Base-by-base conservation (phyloP, 1,140 invertebrate genomes). In the Hypsibius dujardini region DNA sequence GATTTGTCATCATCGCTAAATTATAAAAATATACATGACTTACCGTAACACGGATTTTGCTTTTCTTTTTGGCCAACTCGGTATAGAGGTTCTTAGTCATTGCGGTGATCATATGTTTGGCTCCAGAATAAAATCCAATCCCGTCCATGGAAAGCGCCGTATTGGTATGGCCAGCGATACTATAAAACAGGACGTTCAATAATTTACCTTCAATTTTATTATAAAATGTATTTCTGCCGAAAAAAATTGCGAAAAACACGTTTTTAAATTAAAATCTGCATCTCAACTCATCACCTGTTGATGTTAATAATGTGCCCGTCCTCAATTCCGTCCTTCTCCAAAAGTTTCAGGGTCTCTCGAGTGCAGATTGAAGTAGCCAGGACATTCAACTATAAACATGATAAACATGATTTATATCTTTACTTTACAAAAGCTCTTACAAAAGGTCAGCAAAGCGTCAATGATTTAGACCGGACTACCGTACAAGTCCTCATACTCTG, bases 291-390 rank as follows among this genome's bases (percentile, higher is more conserved):
- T 28, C 28, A 84, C 84, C 84, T 88, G 77, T 86, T 87, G 1
- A 90, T 82, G 69, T 87, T 84, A 47, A 90, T 80, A 46, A 90
- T 84, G 74, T 88, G 86, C 1, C 87, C 87, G 76, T 84, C 81
- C 72, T 84, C 79, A 2, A 85, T 80, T 0, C 80, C 80, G 1
- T 83, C 80, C 72, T 83, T 82, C 47, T 77, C 81, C 87, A 90
- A 89, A 0, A 83, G 84, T 40, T 83, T 81, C 15, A 88, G 78
- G 0, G 84, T 83, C 74, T 86, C 84, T 50, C 84, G 81, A 0
- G 86, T 84, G 71, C 87, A 87, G 72, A 85, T 81, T 28, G 83
- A 81, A 0, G 88, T 76, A 0, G 81, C 87, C 59, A 87, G 77
- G 0, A 88, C 81, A 76, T 90, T 90, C 0, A 86, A 56, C 50